Evolutionary conservation across 2,888 invertebrate species (phyloP), one percentile per base, ranked within the genome.

Genomic region (Meliscaeva auricollis): DNA sequence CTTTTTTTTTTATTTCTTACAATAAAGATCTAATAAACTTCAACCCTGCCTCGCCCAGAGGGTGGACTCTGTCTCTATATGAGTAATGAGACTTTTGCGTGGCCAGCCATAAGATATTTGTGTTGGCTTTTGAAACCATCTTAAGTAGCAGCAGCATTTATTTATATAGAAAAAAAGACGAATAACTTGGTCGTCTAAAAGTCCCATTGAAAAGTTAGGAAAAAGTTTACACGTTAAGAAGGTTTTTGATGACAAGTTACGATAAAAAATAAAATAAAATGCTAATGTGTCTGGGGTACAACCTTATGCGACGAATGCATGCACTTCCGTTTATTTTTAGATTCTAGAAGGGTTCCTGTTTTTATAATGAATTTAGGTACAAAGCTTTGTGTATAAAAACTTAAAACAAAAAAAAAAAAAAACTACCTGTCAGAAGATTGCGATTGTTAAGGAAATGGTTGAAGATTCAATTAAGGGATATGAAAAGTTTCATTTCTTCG

Each of bases 51-150:
- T 7, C 41, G 26, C 62, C 66, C 58, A 52, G 15, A 66, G 52
- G 73, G 56, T 66, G 38, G 72, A 78, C 64, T 48, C 54, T 72
- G 52, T 72, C 60, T 64, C 64, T 52, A 62, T 58, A 62, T 79
- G 66, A 79, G 48, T 79, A 73, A 73, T 79, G 64, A 79, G 78
- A 20, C 44, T 48, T 73, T 79, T 64, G 66, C 56, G 64, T 79
- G 78, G 50, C 72, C 48, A 73, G 38, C 72, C 72, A 79, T 79
- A 58, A 78, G 70, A 79, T 66, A 50, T 66, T 73, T 79, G 44
- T 66, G 66, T 41, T 73, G 38, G 22, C 30, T 62, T 62, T 52
- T 48, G 52, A 52, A 52, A 41, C 38, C 41, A 56, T 50, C 58
- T 15, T 20, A 41, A 35, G 58, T 3, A 50, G 32, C n/a, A n/a